phyloP scores from a whole-genome alignment of 2,888 invertebrate species.

The Callyntrura sp. region DNA sequence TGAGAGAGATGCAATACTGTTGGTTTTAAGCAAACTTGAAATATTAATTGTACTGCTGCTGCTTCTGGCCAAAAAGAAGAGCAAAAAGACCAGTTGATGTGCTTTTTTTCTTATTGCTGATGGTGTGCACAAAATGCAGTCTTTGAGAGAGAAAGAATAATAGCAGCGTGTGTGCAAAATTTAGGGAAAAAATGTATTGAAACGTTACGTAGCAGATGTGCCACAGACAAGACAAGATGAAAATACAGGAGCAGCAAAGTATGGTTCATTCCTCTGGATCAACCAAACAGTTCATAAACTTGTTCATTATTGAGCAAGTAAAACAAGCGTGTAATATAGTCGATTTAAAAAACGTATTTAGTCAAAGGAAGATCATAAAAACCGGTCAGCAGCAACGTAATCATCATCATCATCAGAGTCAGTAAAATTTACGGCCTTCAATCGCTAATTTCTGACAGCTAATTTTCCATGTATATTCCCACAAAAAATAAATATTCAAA shows the following conservation, averaged over 20 bases:
- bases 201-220: background rate
- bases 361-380: background rate
- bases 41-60: background rate
- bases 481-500: background rate
- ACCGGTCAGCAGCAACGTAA: no score
- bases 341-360: background rate
- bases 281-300: background rate
- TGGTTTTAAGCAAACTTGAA: background rate
- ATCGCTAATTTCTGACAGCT: conserved; percentile 10
- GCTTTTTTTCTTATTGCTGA: background rate
- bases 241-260: no score
- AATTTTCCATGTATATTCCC: conserved; percentile 5
- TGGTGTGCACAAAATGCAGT: background rate
- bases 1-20: background rate
- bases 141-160: background rate
- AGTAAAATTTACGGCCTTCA: background rate
- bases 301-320: background rate
- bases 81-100: background rate
- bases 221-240: background rate
- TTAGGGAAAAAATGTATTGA: background rate
- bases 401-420: background rate
- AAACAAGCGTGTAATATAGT: background rate
- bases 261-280: background rate
- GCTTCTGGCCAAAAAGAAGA: conserved; percentile 25
- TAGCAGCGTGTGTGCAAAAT: conserved; percentile 15